Base-by-base conservation (phyloP, 2,888 invertebrate genomes). In the Baccha elongata region DNA sequence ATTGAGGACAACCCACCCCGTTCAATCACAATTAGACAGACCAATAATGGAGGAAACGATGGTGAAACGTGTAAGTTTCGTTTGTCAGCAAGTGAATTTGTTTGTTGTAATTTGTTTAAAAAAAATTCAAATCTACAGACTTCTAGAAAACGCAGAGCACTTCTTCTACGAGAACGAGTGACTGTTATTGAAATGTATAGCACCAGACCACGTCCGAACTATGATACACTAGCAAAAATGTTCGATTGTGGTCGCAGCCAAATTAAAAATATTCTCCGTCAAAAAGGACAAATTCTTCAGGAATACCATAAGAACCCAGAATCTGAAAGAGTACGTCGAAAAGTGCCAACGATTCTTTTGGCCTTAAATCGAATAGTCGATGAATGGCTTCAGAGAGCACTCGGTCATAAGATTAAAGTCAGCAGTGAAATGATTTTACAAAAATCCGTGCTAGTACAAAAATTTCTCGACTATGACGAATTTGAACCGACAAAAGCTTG, bases 171-270 rank as follows among this genome's bases (percentile, higher is more conserved):
- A 7, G 83, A 83, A 44, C 83, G 83, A 2, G 83, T 83, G 0
- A 50, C 48, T 6, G 83, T 83, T 35, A 83, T 83, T 17, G 78
- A 83, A 50, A 68, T 83, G 83, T 83, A 83, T 60, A 83, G 32
- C 50, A 53, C 55, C 21, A 53, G 64, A 29, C 83, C 83, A 11
- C 68, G 83, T 26, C 83, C 83, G 13, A 83, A 83, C 58, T 83
- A 83, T 29, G 83, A 78, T 10, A 68, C 83, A 0, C 32, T 83
- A n/a, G 83, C 83, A n/a, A 67, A 52, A 58, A 83, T 83, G 72
- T 83, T 83, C 68, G 68, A 83, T 8, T 83, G 83, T 19, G 83
- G 83, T 23, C 76, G 83, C n/a, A 83, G 83, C 26, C 83, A 83
- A 78, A 83, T 83, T 7, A 83, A 83, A 40, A 78, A 78, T 11